Base-by-base conservation (phyloP, 2,888 invertebrate genomes). In the Ryuthela nishihirai region DNA sequence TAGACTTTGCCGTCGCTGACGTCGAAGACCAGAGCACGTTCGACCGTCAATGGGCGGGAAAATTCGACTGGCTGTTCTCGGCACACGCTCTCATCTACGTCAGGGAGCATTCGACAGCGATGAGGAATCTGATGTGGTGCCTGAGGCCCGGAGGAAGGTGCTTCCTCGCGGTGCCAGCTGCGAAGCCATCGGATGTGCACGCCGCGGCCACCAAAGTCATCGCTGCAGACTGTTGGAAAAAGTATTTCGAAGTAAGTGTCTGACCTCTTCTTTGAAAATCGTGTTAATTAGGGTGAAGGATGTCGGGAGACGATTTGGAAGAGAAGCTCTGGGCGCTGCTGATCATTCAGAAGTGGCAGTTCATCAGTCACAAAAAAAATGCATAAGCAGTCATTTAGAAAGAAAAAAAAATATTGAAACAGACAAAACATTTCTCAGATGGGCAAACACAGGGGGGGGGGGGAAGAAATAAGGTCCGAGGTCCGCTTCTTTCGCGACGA, bases 101-200 rank as follows among this genome's bases (percentile, higher is more conserved):
- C 23, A 39, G 53, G 25, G 62, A 62, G 17, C 62, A 62, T 10
- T 45, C 52, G 0, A 38, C 52, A 1, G 59, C 54, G 4, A 42
- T 63, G 15, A 58, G 58, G 39, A 63, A 63, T 29, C 42, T 63
- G 12, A 54, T 63, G 62, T 63, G 62, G 62, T 58, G 58, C 42
- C 10, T 63, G 29, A 58, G 43, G 32, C 62, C 62, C 1, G 62
- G 54, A 0, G 62, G 58, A 2, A 50, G 45, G 24, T 59, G 62
- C 39, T 58, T 55, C 38, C 39, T 63, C 3, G 54, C 62, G 1
- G 62, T 63, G 5, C 62, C 59, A 0, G 62, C 62, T 1, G 42
- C 49, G 1, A 63, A 63, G 23, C 62, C 62, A 0, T 24, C 54
- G 10, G 62, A 63, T 29, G 44, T 63, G 9, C 62, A 63, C 29